Evolutionary conservation across 1,140 invertebrate species (phyloP).

Genomic region (Danaus plexippus): DNA sequence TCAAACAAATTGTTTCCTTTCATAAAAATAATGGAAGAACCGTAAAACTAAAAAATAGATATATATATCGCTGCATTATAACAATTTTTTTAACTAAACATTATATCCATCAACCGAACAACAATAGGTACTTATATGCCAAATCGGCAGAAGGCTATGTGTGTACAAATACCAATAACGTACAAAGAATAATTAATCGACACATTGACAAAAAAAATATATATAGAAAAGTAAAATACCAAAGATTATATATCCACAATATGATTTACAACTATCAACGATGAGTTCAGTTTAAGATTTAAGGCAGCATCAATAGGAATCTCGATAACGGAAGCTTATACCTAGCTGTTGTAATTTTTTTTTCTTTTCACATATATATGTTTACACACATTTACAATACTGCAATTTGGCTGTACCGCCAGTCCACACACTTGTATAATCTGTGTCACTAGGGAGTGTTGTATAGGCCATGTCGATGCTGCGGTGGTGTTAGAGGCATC

Average conservation of each 20-base stretch:
- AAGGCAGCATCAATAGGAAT: conserved; percentile 35
- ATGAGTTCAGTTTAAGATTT: conserved; percentile 11
- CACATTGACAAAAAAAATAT: no score
- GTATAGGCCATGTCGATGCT: conserved; percentile 11
- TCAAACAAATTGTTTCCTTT: conserved; percentile 33
- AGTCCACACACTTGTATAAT: no score
- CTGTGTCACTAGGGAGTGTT: background rate
- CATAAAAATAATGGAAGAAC: conserved; percentile 62
- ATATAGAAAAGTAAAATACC: no score
- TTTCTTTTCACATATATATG: conserved; percentile 10
- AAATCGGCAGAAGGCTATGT: conserved; percentile 34
- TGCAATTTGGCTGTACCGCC: conserved; percentile 3
- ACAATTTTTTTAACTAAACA: conserved; percentile 32
- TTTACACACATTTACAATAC: background rate
- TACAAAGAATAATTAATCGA: no score
- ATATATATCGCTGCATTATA: conserved; percentile 39
- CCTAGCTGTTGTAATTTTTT: conserved; percentile 14
- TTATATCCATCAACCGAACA: conserved; percentile 12
- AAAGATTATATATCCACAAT: no score
- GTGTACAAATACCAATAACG: conserved; percentile 14
- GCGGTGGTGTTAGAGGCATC: conserved; percentile 41
- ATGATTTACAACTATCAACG: conserved; percentile 2
- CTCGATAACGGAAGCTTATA: conserved; percentile 18
- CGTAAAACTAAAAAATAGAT: conserved; percentile 38
- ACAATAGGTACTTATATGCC: conserved; percentile 16